Conservation (phyloP, 2,797 vertebrate genomes). For the Rhinogobio ventralis region DNA sequence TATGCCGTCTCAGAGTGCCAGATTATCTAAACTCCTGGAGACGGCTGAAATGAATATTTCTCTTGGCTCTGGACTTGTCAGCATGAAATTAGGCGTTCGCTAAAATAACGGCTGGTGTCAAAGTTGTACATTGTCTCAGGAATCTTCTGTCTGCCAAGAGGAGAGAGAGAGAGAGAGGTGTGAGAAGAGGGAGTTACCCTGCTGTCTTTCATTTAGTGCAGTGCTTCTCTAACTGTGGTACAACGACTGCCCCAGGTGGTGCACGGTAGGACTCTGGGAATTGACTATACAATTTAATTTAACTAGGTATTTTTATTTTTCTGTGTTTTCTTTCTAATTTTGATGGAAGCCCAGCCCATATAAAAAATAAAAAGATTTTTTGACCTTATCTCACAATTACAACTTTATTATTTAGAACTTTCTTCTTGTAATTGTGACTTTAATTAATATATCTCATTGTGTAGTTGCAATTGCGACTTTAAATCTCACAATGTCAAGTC, state of each 20-base stretch:
- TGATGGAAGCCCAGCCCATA: not conserved
- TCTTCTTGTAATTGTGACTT: not conserved
- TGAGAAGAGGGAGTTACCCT: constrained; percentile 51
- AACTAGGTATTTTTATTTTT: constrained; percentile 20
- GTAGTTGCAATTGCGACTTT: not conserved
- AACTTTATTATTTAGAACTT: not conserved
- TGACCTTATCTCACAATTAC: not conserved
- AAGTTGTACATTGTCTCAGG: constrained; percentile 58
- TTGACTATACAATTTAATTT: not conserved
- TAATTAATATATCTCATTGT: not conserved
- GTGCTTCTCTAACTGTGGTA: constrained; percentile 27
- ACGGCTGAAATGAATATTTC: constrained; percentile 71
- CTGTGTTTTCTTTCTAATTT: not conserved
- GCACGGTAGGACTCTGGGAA: not conserved
- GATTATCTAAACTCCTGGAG: constrained; percentile 66
- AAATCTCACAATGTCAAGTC: not conserved
- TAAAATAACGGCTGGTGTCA: constrained; percentile 68
- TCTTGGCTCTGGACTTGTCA: constrained; percentile 70
- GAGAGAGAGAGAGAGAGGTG: constrained; percentile 50
- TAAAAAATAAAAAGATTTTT: not conserved
- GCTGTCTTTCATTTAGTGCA: constrained; percentile 53
- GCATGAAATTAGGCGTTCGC: constrained; percentile 70
- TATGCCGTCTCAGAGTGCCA: constrained; percentile 60
- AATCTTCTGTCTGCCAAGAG: constrained; percentile 49
- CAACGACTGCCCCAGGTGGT: constrained; percentile 16